Conservation (phyloP, 2,797 vertebrate species). For the Spondyliosoma cantharus region DNA sequence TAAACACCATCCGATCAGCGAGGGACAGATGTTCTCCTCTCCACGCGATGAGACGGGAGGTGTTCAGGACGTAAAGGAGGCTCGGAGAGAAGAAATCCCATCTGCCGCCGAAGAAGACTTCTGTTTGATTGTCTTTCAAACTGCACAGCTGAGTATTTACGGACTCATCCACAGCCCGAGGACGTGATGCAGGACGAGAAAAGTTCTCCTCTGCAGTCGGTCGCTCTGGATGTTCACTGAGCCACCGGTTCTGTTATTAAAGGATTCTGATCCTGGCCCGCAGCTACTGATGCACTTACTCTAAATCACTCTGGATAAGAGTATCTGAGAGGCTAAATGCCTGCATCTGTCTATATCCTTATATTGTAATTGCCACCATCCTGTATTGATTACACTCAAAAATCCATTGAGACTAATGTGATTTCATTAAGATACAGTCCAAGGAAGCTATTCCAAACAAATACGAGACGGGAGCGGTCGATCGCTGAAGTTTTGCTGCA, state of each 20-base stretch:
- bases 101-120: not conserved
- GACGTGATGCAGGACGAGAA: not conserved
- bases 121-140: not conserved
- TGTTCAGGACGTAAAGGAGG: not conserved
- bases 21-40: not conserved
- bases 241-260: not conserved
- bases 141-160: not conserved
- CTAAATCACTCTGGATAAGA: slow-evolving; percentile 57
- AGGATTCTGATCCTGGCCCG: slow-evolving; percentile 34
- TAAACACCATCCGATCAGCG: not conserved
- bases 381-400: slow-evolving; percentile 67
- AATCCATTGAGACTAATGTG: slow-evolving; percentile 73
- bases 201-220: slow-evolving; percentile 9
- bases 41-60: not conserved
- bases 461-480: slow-evolving; percentile 12
- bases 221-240: not conserved
- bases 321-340: slow-evolving; percentile 58
- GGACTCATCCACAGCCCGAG: not conserved
- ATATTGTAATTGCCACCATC: slow-evolving; percentile 72
- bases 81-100: not conserved
- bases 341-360: slow-evolving; percentile 63
- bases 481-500: slow-evolving; percentile 46
- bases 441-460: slow-evolving; percentile 54
- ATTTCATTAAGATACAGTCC: slow-evolving; percentile 76
- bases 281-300: slow-evolving; percentile 30